Base-by-base conservation (phyloP, 2,888 invertebrate genomes). In the Oligia latruncula region DNA sequence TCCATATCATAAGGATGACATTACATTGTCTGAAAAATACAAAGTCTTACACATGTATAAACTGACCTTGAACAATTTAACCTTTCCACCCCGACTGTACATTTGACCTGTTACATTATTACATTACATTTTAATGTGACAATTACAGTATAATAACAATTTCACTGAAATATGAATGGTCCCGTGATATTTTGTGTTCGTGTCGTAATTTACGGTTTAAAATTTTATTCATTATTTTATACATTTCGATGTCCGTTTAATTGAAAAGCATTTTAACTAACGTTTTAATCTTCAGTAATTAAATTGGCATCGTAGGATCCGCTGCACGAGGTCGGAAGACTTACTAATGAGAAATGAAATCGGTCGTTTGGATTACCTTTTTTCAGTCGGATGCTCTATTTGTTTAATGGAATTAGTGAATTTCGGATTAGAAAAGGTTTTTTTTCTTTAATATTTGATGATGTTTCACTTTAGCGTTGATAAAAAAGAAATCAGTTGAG, bases 341-440 rank as follows among this genome's bases (percentile, higher is more conserved):
- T 80, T 83, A 75, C 80, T 88, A 89, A 89, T 87, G 85, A 89
- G 89, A 87, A 89, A 83, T 87, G 70, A 83, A 88, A 89, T 83
- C 81, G 81, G 71, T 85, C 67, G 75, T 73, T 81, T 79, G 73
- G 78, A 87, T 84, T 84, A 87, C 67, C 65, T 75, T 76, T 81
- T 88, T 80, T 79, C 62, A 73, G 73, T 70, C 35, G 11, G 35
- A 74, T 73, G 49, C 49, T 80, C 80, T 87, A 81, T 85, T 87
- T 81, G 55, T 80, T 35, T 49, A 83, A 77, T 72, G 13, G 65
- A 74, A 74, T 74, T 73, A 67, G 58, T 74, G 17, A 79, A 66
- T 62, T 58, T 76, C 35, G 72, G 49, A 55, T 71, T 35, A 2
- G 3, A 9, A 35, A 64, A 64, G 1, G 29, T 1, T 40, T n/a